Conservation (phyloP, 2,113 vertebrate genomes). For the Charadrius vociferus region DNA sequence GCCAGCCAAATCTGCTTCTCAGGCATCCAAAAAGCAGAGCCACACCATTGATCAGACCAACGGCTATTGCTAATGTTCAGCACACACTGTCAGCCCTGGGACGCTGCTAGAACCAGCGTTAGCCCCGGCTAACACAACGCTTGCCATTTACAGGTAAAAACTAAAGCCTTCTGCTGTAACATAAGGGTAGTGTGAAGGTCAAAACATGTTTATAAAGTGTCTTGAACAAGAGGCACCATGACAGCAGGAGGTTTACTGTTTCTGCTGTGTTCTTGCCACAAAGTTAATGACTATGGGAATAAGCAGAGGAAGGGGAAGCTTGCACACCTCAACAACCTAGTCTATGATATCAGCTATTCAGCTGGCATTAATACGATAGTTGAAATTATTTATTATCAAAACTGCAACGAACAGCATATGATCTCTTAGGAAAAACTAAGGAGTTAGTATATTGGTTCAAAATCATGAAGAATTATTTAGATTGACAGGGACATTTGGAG, state of each 20-base stretch:
- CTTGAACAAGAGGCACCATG: not conserved
- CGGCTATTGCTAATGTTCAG: fast-evolving
- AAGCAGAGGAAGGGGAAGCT: not conserved
- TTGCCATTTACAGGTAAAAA: not conserved
- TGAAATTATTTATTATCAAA: not conserved
- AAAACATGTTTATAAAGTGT: not conserved
- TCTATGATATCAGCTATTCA: not conserved
- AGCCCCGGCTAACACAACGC: not conserved
- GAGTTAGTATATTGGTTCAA: not conserved
- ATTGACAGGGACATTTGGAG: not conserved
- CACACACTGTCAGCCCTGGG: not conserved
- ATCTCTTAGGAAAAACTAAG: not conserved
- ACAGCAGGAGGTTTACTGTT: not conserved
- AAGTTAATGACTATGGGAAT: not conserved
- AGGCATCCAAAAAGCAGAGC: not conserved
- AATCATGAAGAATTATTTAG: not conserved
- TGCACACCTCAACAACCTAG: not conserved
- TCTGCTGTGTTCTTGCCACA: not conserved
- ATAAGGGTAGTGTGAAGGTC: not conserved
- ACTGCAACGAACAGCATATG: not conserved
- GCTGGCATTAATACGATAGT: not conserved
- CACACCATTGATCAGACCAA: not conserved
- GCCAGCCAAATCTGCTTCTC: not conserved
- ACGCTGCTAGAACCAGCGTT: not conserved
- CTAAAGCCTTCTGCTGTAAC: not conserved